These are phyloP conservation scores for Pachyseris speciosa DNA, from an alignment of 64 coral and sea anemone genomes.

Conservation along the genomic window DNA sequence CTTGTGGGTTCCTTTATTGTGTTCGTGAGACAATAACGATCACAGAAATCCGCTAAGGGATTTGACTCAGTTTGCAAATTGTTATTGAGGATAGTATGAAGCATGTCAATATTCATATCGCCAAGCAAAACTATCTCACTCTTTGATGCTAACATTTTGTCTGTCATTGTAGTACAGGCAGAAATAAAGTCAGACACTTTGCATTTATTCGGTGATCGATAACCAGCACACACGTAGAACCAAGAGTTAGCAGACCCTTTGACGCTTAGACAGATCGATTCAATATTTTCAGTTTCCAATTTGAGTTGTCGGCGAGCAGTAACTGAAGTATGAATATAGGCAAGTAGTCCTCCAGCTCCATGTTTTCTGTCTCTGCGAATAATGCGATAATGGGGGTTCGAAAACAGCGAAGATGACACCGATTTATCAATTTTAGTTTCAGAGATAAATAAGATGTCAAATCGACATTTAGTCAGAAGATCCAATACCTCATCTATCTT, in stretches of 20 bases:
- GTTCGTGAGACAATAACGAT: not conserved
- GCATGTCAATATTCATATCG: too few species aligned
- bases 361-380: too few species aligned
- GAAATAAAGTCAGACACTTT: constrained; percentile 45
- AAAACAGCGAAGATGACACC: not conserved
- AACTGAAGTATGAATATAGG: too few species aligned
- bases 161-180: not conserved
- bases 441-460: constrained; percentile 1
- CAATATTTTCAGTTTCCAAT: constrained; percentile 52
- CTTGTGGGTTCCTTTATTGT: too few species aligned
- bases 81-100: not conserved
- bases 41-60: too few species aligned
- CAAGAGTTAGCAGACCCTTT: constrained; percentile 35
- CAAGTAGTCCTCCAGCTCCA: too few species aligned
- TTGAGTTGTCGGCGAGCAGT: constrained; percentile 16
- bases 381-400: not conserved
- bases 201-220: constrained; percentile 50
- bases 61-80: not conserved
- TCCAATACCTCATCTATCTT: not conserved
- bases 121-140: constrained; percentile 49
- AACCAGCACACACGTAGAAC: constrained; percentile 51
- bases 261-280: constrained; percentile 67
- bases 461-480: not conserved
- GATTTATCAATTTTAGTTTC: too few species aligned
- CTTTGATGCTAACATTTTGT: constrained; percentile 38